Evolutionary conservation across 2,113 vertebrate species (phyloP).

Genomic region (Myiozetetes cayanensis): DNA sequence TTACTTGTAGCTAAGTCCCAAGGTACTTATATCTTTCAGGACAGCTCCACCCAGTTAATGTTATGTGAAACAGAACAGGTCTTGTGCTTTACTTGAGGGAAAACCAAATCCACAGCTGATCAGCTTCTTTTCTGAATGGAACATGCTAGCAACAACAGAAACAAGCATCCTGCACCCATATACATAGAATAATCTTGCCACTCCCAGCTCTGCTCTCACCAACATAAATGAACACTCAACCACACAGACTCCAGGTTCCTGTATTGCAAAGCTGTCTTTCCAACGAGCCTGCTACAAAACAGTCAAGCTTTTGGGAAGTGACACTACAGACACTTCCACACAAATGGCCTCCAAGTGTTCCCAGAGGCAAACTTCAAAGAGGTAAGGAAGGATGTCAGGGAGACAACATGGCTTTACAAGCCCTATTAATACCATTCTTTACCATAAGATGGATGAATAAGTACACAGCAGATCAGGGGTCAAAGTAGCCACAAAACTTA

Average conservation of each 20-base stretch:
- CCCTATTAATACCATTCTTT: not conserved
- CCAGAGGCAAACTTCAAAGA: not conserved
- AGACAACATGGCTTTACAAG: accelerated
- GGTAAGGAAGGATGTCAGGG: not conserved
- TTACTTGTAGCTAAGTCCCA: not conserved
- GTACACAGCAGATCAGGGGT: not conserved
- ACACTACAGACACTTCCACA: not conserved
- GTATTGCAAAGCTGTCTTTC: not conserved
- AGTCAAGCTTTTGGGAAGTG: not conserved
- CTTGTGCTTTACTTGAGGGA: not conserved
- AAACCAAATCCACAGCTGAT: not conserved
- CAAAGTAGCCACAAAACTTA: conserved; percentile 50
- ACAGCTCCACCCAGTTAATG: not conserved
- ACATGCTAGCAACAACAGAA: not conserved
- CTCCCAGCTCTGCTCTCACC: not conserved
- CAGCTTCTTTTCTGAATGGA: not conserved
- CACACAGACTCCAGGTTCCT: not conserved
- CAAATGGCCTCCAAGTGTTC: not conserved
- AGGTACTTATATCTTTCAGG: not conserved
- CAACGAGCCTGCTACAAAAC: not conserved
- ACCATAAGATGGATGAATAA: not conserved
- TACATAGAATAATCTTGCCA: not conserved
- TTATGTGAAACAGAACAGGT: not conserved
- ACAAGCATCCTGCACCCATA: not conserved
- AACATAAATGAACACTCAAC: not conserved